A percentile compares a stretch with the other conserved stretches of the same genome.
Evolutionary conservation across 2,888 invertebrate genomes (phyloP).

Genomic region (Drosophila affinis): DNA sequence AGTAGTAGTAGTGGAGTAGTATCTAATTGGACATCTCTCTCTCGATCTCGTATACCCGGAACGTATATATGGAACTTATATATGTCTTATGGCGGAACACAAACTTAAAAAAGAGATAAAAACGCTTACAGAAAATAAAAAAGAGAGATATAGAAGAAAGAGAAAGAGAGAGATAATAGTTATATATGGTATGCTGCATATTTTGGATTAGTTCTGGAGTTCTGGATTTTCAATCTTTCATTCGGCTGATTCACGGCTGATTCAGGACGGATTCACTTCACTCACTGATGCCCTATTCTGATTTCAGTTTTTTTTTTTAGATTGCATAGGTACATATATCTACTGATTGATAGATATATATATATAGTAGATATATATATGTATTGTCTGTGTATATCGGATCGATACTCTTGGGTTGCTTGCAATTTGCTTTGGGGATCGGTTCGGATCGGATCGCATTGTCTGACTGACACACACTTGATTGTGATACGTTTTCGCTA

Average conservation of each 20-base stretch:
- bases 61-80: slow-evolving; percentile 30
- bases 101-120: slow-evolving; percentile 62
- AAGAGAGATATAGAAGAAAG: slow-evolving; percentile 71
- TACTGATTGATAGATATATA: slow-evolving; percentile 11
- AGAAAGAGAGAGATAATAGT: slow-evolving; percentile 74
- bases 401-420: slow-evolving; percentile 38
- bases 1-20: slow-evolving; percentile 44
- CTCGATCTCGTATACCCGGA: slow-evolving; percentile 49
- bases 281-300: slow-evolving; percentile 43
- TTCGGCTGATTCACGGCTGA: slow-evolving; percentile 10
- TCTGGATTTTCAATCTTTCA: slow-evolving; percentile 10
- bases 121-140: slow-evolving; percentile 69
- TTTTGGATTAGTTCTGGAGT: slow-evolving; percentile 55
- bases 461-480: slow-evolving; percentile 47
- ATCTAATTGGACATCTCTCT: slow-evolving; percentile 65
- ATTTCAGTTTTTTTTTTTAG: slow-evolving; percentile 15
- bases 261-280: neutral
- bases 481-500: slow-evolving; percentile 46
- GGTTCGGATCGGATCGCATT: slow-evolving; percentile 25
- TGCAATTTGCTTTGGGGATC: slow-evolving; percentile 46
- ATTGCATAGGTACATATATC: neutral
- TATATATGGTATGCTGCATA: slow-evolving; percentile 57
- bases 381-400: slow-evolving; percentile 19
- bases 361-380: slow-evolving; percentile 23
- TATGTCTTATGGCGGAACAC: slow-evolving; percentile 53